Percentiles rank a stretch among this genome's conserved stretches.
Conservation (phyloP, 2,113 vertebrate species). For the Circaetus gallicus region DNA sequence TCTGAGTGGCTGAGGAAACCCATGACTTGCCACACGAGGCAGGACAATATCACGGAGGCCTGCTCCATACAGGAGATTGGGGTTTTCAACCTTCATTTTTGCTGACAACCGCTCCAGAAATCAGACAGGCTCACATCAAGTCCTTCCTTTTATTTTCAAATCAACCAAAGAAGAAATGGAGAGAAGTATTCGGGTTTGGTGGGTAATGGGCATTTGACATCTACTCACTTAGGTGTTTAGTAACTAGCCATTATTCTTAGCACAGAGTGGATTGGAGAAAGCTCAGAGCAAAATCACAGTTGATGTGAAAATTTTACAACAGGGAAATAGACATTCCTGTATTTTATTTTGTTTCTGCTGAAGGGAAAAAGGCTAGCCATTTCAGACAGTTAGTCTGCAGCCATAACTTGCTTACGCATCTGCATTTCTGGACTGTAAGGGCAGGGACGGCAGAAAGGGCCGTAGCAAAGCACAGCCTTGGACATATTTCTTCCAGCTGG, state of each 20-base stretch:
- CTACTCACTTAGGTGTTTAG: background rate
- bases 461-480: background rate
- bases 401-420: background rate
- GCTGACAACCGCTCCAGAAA: background rate
- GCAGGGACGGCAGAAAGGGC: background rate
- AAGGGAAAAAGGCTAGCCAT: background rate
- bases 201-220: background rate
- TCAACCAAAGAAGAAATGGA: background rate
- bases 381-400: background rate
- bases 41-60: background rate
- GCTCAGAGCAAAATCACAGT: background rate
- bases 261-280: background rate
- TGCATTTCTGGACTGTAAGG: background rate
- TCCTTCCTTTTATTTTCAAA: background rate
- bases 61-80: fast-evolving
- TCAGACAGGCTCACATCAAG: background rate
- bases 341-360: background rate
- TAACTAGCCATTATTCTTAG: background rate
- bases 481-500: background rate
- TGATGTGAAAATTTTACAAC: background rate
- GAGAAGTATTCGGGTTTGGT: background rate
- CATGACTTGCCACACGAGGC: background rate
- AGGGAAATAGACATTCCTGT: background rate
- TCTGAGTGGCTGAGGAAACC: background rate
- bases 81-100: background rate